A percentile compares a stretch with the other conserved stretches of the same genome.
phyloP scores from a whole-genome alignment of 2,113 vertebrate genomes.

The Theristicus caerulescens region DNA sequence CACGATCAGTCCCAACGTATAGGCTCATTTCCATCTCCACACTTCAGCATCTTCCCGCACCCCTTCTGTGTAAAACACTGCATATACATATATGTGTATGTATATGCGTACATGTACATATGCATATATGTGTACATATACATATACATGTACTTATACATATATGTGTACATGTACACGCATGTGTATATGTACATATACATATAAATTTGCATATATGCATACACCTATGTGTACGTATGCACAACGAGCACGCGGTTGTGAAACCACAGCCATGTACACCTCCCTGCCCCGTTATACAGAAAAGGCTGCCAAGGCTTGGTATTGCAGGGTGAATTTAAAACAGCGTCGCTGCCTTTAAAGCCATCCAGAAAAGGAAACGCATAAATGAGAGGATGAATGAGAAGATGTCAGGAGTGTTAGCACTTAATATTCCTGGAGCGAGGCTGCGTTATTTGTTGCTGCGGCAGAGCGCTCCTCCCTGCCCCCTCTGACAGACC shows the following conservation, averaged over 20 bases:
- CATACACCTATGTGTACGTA: no score
- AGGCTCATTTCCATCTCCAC: neutral
- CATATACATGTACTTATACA: rapidly evolving
- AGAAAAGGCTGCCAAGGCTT: neutral
- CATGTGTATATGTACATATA: no score
- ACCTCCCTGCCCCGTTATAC: neutral
- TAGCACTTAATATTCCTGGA: conserved; percentile 2
- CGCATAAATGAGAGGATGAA: conserved; percentile 24
- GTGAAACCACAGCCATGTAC: neutral
- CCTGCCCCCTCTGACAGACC: neutral
- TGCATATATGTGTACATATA: no score
- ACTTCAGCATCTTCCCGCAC: neutral
- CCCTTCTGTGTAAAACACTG: neutral
- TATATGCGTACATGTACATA: no score
- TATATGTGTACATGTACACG: no score
- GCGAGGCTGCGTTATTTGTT: conserved; percentile 1
- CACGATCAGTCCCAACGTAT: neutral
- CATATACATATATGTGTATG: no score
- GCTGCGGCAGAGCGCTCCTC: neutral
- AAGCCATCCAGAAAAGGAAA: neutral
- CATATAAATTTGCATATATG: no score
- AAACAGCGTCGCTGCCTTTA: neutral
- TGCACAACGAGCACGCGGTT: neutral
- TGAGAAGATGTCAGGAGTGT: conserved; percentile 37
- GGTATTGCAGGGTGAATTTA: neutral